Base-by-base conservation (phyloP, 1,140 invertebrate species). In the Pteromalus puparum region DNA sequence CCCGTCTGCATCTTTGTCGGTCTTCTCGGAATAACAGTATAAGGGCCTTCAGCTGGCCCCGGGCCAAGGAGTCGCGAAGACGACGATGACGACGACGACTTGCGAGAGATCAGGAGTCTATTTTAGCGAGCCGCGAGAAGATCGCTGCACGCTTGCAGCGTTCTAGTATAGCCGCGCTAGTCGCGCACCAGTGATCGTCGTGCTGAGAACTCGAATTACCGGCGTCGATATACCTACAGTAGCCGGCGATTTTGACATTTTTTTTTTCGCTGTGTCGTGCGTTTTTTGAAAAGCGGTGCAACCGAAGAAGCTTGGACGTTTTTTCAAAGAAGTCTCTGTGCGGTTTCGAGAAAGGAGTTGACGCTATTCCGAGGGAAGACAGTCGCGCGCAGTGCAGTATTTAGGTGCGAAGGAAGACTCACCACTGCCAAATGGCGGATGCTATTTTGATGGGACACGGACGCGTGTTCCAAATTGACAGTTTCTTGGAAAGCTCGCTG, bases 171-270 rank as follows among this genome's bases (percentile, higher is more conserved):
- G 26, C 67, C 10, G 24, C 53, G 48, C 26, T 81, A 85, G 84
- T 85, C 84, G 84, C 73, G 84, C 79, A 81, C 73, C 79, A 81
- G 79, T 81, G 76, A 85, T 81, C 78, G 73, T 53, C 80, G 80
- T 42, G 75, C 72, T 61, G 83, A 26, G 77, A 74, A 68, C 78
- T 80, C 77, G 70, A 84, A 67, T 80, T 84, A 81, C 68, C 65
- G 38, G 18, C 21, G 53, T 61, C 53, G 53, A 61, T 61, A n/a
- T n/a, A n/a, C n/a, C n/a, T n/a, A 53, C 12, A 46, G 48, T 0
- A 5, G 18, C 13, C 13, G 48, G 48, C 48, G 6, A 21, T 61
- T 61, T n/a, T n/a, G 53, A 61, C 53, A 53, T 53, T 53, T 1
- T 21, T 53, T 18, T 61, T 5, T 18, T 61, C 21, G 48, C 53